Conservation (phyloP, 2,888 invertebrate species). For the Agrotis exclamationis region DNA sequence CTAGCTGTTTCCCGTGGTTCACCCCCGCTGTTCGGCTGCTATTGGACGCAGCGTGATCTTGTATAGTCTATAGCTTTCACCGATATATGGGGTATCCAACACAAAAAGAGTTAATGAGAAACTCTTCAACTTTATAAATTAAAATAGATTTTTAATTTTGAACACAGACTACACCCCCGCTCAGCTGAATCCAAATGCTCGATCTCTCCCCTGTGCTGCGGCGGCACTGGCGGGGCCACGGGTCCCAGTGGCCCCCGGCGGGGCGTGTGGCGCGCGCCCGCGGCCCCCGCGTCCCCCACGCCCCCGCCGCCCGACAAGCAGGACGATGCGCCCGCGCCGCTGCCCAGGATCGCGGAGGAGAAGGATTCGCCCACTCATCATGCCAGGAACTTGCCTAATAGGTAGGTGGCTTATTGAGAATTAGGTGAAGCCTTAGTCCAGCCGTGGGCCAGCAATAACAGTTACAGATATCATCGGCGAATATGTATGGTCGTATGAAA, state of each 20-base stretch:
- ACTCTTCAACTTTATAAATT: no score
- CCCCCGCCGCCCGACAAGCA: conserved; percentile 83
- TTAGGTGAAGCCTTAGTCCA: not conserved
- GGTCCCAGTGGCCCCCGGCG: conserved; percentile 77
- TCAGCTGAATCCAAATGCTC: conserved; percentile 96
- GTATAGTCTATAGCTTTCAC: no score
- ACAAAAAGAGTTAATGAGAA: no score
- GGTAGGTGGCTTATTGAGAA: conserved; percentile 63
- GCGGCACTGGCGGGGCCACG: conserved; percentile 86
- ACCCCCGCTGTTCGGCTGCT: no score
- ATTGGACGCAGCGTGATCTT: no score
- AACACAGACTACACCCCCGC: conserved; percentile 93
- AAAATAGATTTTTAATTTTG: not conserved
- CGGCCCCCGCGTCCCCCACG: conserved; percentile 81
- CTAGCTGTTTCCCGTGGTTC: no score
- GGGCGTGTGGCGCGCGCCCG: conserved; percentile 76
- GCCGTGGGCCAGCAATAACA: no score
- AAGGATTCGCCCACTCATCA: conserved; percentile 95
- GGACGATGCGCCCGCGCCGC: conserved; percentile 88
- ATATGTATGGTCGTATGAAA: no score
- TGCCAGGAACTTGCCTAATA: conserved; percentile 76
- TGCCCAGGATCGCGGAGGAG: conserved; percentile 97
- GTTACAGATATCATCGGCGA: no score
- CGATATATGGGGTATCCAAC: no score
- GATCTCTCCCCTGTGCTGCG: conserved; percentile 95